Conservation (phyloP, 2,797 vertebrate genomes). For the Etheostoma nigrum region DNA sequence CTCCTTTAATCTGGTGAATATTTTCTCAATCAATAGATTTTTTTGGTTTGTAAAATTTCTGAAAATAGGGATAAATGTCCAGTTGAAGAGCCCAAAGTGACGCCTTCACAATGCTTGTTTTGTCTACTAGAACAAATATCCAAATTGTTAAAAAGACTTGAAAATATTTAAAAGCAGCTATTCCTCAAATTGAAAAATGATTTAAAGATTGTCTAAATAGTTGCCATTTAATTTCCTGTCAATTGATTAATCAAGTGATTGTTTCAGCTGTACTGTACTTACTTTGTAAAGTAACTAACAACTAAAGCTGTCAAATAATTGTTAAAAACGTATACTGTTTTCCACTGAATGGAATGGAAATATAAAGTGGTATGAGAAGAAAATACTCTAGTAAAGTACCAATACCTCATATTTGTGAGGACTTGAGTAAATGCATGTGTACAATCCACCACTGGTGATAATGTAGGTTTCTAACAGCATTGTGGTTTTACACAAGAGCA, state of each 20-base stretch:
- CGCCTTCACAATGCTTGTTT: background rate
- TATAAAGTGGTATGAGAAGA: background rate
- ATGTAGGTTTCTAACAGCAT: conserved; percentile 25
- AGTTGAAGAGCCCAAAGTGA: background rate
- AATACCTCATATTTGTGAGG: background rate
- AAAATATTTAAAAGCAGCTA: background rate
- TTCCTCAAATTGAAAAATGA: rapidly evolving
- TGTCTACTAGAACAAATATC: background rate
- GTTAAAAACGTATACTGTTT: background rate
- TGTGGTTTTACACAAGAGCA: conserved; percentile 25
- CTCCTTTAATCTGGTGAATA: background rate
- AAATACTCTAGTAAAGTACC: background rate
- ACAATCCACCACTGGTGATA: background rate
- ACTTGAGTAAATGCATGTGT: background rate
- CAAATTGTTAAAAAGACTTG: rapidly evolving
- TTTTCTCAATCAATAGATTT: background rate
- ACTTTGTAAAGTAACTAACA: background rate
- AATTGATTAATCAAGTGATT: background rate
- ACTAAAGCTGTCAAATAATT: background rate
- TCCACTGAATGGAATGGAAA: background rate
- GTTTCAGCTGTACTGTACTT: background rate
- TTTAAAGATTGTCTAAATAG: background rate
- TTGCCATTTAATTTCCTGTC: background rate
- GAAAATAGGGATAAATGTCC: background rate
- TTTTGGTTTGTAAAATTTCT: background rate